A percentile compares a stretch with the other conserved stretches of the same genome.
These are phyloP conservation scores for Pipra filicauda DNA, from an alignment of 2,113 vertebrate genomes.

Conservation along the genomic window DNA sequence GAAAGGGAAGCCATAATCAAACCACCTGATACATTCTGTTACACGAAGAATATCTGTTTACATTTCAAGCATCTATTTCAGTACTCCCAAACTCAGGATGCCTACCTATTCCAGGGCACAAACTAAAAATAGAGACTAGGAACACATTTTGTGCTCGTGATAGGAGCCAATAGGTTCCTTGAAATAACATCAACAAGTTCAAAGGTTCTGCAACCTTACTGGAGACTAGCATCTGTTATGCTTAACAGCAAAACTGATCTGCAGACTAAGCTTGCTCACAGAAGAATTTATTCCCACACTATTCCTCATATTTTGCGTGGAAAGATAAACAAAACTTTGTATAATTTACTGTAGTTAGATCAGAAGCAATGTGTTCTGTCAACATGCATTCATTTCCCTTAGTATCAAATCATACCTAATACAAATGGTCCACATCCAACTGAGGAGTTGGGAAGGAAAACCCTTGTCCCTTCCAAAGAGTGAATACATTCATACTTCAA, in stretches of 20 bases:
- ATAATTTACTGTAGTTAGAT: background rate
- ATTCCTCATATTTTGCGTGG: background rate
- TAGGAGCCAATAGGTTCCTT: background rate
- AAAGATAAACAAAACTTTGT: background rate
- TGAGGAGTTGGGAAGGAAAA: background rate
- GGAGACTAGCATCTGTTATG: background rate
- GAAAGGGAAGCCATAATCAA: background rate
- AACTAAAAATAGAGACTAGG: constrained; percentile 25
- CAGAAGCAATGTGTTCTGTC: background rate
- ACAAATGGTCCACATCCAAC: background rate
- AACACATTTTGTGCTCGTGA: background rate
- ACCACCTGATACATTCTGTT: background rate
- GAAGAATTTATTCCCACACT: background rate
- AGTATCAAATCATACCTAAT: background rate
- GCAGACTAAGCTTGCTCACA: background rate
- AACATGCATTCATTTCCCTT: background rate
- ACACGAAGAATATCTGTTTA: background rate
- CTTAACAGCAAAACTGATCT: background rate
- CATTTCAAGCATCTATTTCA: background rate
- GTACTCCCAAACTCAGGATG: background rate
- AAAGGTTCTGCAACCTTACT: background rate
- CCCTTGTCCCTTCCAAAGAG: background rate
- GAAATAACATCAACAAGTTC: background rate
- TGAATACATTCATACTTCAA: background rate
- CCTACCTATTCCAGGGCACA: background rate